Conservation (phyloP, 1,140 invertebrate genomes). For the Aphelinus atriplicis region DNA sequence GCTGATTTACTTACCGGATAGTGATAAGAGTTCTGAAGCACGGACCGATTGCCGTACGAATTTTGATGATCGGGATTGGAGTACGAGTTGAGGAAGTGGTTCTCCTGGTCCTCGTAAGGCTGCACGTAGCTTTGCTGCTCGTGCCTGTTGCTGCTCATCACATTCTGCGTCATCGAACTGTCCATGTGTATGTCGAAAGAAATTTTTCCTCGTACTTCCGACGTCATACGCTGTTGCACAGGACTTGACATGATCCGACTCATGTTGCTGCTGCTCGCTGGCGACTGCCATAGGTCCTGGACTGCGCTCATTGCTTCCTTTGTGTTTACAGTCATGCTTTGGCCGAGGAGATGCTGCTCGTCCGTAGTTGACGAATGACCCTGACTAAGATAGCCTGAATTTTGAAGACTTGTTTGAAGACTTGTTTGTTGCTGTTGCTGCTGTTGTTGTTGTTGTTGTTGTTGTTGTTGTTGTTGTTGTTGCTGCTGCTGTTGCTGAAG, state of each 20-base stretch:
- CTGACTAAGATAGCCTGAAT: constrained; percentile 53
- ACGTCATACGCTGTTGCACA: constrained; percentile 50
- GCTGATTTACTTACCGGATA: constrained; percentile 51
- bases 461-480: constrained; percentile 40
- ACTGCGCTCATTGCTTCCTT: constrained; percentile 67
- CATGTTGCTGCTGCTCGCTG: constrained; percentile 36
- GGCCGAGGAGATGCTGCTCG: constrained; percentile 58
- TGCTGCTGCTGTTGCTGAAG: constrained; percentile 21
- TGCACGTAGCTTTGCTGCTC: constrained; percentile 43
- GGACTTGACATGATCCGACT: constrained; percentile 46
- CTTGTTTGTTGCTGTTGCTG: constrained; percentile 48
- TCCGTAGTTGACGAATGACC: constrained; percentile 51
- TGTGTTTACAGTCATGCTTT: constrained; percentile 70
- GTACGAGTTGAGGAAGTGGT: constrained; percentile 57
- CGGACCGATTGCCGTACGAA: constrained; percentile 45
- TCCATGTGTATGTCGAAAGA: constrained; percentile 72
- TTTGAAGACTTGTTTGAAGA: constrained; percentile 50
- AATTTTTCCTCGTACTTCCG: constrained; percentile 48
- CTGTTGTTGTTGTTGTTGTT: constrained; percentile 42
- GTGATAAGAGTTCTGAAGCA: constrained; percentile 56
- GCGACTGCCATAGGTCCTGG: constrained; percentile 61
- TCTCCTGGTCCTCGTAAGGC: constrained; percentile 57
- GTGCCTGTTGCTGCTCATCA: constrained; percentile 57
- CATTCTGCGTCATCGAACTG: constrained; percentile 69
- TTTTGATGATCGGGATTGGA: constrained; percentile 59